phyloP scores from a whole-genome alignment of 2,888 invertebrate genomes.

The Bimastos eiseni region DNA sequence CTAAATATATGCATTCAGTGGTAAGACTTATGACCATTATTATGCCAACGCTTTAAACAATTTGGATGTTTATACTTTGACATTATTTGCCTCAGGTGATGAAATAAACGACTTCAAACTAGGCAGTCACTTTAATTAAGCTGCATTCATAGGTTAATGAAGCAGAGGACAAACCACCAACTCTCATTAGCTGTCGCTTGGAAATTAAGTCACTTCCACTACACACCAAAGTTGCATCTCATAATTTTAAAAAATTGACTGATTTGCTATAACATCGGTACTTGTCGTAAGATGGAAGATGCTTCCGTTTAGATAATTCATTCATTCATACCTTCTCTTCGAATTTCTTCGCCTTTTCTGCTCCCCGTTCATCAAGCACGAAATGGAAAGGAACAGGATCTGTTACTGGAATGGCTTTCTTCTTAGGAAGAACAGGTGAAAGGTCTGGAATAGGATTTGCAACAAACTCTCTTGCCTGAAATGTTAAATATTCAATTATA shows the following conservation, averaged over 20 bases:
- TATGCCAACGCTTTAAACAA: not conserved
- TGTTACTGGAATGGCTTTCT: not conserved
- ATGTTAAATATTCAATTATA: not conserved
- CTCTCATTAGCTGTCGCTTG: not conserved
- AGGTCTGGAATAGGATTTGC: conserved; percentile 1
- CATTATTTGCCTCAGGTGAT: not conserved
- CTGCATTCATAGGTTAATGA: not conserved
- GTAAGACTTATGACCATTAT: not conserved
- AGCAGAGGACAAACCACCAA: not conserved
- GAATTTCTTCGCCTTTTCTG: not conserved
- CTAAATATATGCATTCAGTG: not conserved
- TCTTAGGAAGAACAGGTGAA: not conserved
- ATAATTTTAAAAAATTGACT: not conserved
- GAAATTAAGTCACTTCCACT: not conserved
- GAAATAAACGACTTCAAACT: not conserved
- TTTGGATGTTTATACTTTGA: not conserved
- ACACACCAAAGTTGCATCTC: not conserved
- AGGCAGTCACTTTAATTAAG: not conserved
- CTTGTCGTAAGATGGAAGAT: not conserved
- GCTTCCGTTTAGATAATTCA: not conserved
- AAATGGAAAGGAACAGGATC: not conserved
- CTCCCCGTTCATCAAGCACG: not conserved
- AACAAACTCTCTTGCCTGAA: conserved; percentile 6
- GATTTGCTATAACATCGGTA: not conserved
- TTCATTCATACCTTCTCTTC: not conserved